Evolutionary conservation across 2,797 vertebrate genomes (phyloP), one percentile per base, ranked within the genome.

Genomic region (Carapus acus): DNA sequence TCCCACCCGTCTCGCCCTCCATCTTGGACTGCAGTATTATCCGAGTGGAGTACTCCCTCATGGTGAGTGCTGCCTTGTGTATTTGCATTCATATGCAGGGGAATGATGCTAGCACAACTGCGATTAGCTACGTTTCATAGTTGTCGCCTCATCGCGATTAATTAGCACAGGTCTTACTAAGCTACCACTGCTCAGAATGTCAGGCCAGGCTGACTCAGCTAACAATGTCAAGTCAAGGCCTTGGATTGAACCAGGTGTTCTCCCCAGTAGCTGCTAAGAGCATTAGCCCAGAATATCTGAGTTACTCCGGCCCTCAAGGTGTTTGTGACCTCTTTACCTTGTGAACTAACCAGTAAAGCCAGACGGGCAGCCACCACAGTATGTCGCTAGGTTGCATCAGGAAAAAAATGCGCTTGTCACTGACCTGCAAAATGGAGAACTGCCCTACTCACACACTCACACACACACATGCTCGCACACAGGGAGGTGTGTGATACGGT

Each of bases 11-110:
- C 33, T 98, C 96, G 0, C 95, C 96, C 46, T 99, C 96, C 47
- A 97, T 99, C 71, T 88, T 99, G 0, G 94, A 98, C 83, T 99
- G 96, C 86, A 96, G 89, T 83, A 97, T 99, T 78, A 98, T 99
- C 70, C 86, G 93, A 59, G 94, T 98, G 85, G 94, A 98, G 73
- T 98, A 98, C 83, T 95, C 95, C 2, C 86, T 98, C 58, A 96
- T 94, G 94, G 95, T 96, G 82, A 49, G 91, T 64, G 9, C n/a
- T 3, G 22, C 14, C 7, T 17, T 15, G 12, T 45, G 24, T 21
- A 8, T 19, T 46, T 46, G 8, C 24, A n/a, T 20, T 9, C 8
- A 21, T 39, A 16, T 2, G 43, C 14, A 39, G n/a, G 39, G 34
- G 15, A 31, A 5, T 34, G 17, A 16, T 58, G 43, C 2, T 11